Base-by-base conservation (phyloP, 2,113 vertebrate genomes). In the Brachypteracias leptosomus region DNA sequence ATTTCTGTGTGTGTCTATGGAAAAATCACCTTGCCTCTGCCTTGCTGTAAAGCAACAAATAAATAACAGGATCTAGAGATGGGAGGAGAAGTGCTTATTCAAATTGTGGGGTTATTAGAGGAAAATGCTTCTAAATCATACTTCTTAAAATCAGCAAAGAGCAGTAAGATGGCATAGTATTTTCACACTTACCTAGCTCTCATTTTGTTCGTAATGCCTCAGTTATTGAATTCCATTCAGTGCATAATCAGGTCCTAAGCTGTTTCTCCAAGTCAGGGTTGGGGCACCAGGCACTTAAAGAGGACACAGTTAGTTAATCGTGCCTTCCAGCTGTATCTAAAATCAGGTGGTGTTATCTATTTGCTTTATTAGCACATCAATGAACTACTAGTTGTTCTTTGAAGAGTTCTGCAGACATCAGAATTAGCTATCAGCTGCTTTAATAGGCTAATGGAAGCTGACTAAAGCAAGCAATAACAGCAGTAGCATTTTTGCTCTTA, bases 241-340 rank as follows among this genome's bases (percentile, higher is more conserved):
- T 33, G 8, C 33, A 66, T 31, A 66, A 58, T 82, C 77, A 66
- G 40, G 25, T 85, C 44, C n/a, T 54, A 49, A 72, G 8, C 25
- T 79, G 3, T 24, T 73, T 73, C 44, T 91, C 49, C 66, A 70
- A 81, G 81, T 38, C 62, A 79, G 28, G 21, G 24, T 4, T 94
- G 62, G 66, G 49, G 63, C 44, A 82, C 22, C 20, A 94, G 66
- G 13, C 70, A 54, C 31, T 85, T 85, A 76, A 88, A 84, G 36
- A 94, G 71, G 77, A 85, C 78, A 79, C 31, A 57, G 57, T 16
- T 89, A 85, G 88, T 66, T 89, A 95, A 96, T 83, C 16, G 2
- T 89, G 91, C 87, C 84, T 93, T 94, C 77, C 58, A 89, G 81
- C 54, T 75, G 31, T 70, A 82, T 82, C 81, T 85, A 76, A 94